phyloP scores from a whole-genome alignment of 2,113 vertebrate genomes.

The Silurus glanis region DNA sequence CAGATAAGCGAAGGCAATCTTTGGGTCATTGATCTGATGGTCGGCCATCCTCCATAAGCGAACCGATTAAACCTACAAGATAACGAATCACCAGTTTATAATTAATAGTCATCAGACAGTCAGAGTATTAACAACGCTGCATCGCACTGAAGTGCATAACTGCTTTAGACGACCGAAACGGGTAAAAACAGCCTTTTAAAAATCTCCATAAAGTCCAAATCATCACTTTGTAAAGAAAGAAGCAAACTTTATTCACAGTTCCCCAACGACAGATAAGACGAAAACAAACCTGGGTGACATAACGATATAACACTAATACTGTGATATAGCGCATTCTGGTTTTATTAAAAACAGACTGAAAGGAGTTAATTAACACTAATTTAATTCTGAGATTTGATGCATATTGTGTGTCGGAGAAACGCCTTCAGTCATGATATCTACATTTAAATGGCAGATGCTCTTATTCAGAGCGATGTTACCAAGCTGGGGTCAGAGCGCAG shows the following conservation, averaged over 20 bases:
- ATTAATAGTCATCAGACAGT: not conserved
- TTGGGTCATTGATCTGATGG: constrained; percentile 83
- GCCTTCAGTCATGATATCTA: not conserved
- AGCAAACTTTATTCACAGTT: not conserved
- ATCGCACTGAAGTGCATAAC: not conserved
- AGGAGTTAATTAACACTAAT: not conserved
- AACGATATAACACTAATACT: not conserved
- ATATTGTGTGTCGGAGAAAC: not conserved
- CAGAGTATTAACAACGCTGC: not conserved
- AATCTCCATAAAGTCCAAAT: not conserved
- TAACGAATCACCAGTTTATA: not conserved
- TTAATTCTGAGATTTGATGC: not conserved
- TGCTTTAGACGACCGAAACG: not conserved
- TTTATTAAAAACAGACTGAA: not conserved
- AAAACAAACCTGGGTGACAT: not conserved
- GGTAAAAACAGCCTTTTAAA: not conserved
- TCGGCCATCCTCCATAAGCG: constrained; percentile 41
- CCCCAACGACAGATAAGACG: too few relatives aligned
- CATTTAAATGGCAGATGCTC: too few relatives aligned
- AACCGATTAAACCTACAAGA: not conserved
- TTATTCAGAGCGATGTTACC: too few relatives aligned
- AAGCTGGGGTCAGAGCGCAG: too few relatives aligned
- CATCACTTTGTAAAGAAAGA: not conserved
- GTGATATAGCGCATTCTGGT: not conserved
- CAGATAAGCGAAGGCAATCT: constrained; percentile 83